Percentiles rank a stretch among this genome's conserved stretches.
Conservation (phyloP, 2,888 invertebrate species). For the Artemia sinica region DNA sequence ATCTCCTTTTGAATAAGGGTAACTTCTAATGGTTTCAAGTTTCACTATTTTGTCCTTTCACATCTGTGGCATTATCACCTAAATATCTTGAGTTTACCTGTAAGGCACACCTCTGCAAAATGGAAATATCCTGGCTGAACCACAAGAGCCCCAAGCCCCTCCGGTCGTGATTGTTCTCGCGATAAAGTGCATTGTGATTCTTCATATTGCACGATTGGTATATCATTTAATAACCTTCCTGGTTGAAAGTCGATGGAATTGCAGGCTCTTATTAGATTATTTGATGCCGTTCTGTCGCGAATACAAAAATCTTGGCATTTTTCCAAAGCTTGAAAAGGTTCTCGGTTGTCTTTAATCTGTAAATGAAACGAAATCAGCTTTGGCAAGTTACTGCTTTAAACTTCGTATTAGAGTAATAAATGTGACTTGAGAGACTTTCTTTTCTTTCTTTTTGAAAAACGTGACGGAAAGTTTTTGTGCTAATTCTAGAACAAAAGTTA, state of each 20-base stretch:
- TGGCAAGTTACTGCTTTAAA: too few relatives aligned
- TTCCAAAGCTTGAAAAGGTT: slow-evolving; percentile 64
- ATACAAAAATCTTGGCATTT: slow-evolving; percentile 72
- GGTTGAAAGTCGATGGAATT: slow-evolving; percentile 80
- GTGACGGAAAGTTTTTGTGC: too few relatives aligned
- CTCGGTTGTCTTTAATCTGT: too few relatives aligned
- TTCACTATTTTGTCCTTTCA: not conserved
- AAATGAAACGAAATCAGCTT: too few relatives aligned
- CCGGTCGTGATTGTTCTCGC: slow-evolving; percentile 65
- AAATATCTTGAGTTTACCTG: slow-evolving; percentile 46
- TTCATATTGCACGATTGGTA: slow-evolving; percentile 38
- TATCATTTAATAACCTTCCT: slow-evolving; percentile 40
- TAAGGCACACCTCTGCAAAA: slow-evolving; percentile 71
- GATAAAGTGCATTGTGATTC: slow-evolving; percentile 73
- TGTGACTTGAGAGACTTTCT: too few relatives aligned
- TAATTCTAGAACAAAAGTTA: too few relatives aligned
- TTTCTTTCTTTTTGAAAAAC: too few relatives aligned
- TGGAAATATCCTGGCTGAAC: slow-evolving; percentile 73
- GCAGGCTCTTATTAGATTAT: slow-evolving; percentile 65
- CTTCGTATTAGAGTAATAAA: too few relatives aligned
- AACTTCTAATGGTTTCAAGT: not conserved
- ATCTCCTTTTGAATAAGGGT: too few relatives aligned
- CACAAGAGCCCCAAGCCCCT: slow-evolving; percentile 74
- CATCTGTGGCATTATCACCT: not conserved
- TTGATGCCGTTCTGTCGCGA: slow-evolving; percentile 54